Conservation (phyloP, 2,113 vertebrate genomes). For the Cavia aperea region DNA sequence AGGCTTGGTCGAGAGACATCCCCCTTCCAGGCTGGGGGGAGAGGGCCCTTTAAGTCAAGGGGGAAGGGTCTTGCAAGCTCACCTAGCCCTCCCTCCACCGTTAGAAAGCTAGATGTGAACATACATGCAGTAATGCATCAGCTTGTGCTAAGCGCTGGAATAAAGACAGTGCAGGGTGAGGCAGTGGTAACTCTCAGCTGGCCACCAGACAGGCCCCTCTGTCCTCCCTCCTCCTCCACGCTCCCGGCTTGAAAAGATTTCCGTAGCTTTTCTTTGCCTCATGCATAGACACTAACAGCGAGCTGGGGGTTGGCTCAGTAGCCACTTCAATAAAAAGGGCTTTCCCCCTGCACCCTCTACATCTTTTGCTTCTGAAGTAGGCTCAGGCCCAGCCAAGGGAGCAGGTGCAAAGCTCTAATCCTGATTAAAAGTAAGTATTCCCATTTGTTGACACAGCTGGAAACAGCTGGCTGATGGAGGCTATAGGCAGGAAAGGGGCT, state of each 20-base stretch:
- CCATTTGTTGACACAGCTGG: slow-evolving; percentile 11
- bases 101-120: background rate
- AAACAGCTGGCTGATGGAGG: slow-evolving; percentile 12
- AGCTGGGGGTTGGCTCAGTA: background rate
- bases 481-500: background rate
- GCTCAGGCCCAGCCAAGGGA: background rate
- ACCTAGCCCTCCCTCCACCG: background rate
- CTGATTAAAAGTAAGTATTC: background rate
- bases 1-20: too few relatives aligned
- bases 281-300: background rate
- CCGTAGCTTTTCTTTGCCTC: background rate
- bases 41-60: background rate
- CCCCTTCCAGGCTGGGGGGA: background rate
- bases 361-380: background rate
- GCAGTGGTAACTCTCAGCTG: background rate
- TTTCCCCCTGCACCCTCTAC: background rate
- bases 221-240: rapidly evolving
- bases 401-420: slow-evolving; percentile 51
- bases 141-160: background rate
- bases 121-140: background rate
- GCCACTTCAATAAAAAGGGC: background rate
- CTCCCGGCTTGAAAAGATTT: background rate
- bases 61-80: background rate
- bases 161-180: rapidly evolving
- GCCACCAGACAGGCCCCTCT: background rate